phyloP scores from a whole-genome alignment of 1,140 invertebrate species.

The Archivesica marissinica region DNA sequence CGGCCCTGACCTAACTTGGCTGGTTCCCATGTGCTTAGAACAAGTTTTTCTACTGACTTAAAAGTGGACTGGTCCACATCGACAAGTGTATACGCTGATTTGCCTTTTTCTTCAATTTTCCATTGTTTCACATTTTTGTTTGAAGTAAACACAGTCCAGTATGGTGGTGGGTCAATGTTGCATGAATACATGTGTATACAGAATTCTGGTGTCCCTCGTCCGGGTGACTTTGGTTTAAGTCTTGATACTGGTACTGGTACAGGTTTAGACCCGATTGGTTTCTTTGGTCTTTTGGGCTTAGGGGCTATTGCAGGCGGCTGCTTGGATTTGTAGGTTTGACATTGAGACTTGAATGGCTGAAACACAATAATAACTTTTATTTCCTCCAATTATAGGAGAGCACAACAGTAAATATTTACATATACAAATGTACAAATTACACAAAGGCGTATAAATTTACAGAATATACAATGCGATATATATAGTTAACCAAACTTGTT shows the following conservation, averaged over 20 bases:
- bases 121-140: conserved; percentile 59
- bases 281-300: too few species aligned
- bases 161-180: conserved; percentile 47
- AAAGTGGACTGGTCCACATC: conserved; percentile 42
- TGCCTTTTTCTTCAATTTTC: conserved; percentile 29
- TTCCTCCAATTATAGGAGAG: too few species aligned
- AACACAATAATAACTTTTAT: neutral
- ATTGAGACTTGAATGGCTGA: neutral
- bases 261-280: too few species aligned
- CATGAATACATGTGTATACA: conserved; percentile 57
- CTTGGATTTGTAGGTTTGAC: neutral
- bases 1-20: conserved; percentile 64
- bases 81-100: conserved; percentile 31
- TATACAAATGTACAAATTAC: too few species aligned
- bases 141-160: conserved; percentile 62
- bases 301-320: neutral
- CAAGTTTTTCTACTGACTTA: conserved; percentile 35
- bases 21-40: conserved; percentile 62
- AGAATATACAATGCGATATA: too few species aligned
- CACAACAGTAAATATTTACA: too few species aligned
- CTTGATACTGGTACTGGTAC: neutral
- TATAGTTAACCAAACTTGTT: too few species aligned
- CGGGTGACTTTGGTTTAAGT: neutral
- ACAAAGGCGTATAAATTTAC: too few species aligned
- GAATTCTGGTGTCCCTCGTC: conserved; percentile 52